These are phyloP conservation scores for Nephrotoma guestfalica DNA, from an alignment of 2,888 invertebrate genomes.

Conservation along the genomic window DNA sequence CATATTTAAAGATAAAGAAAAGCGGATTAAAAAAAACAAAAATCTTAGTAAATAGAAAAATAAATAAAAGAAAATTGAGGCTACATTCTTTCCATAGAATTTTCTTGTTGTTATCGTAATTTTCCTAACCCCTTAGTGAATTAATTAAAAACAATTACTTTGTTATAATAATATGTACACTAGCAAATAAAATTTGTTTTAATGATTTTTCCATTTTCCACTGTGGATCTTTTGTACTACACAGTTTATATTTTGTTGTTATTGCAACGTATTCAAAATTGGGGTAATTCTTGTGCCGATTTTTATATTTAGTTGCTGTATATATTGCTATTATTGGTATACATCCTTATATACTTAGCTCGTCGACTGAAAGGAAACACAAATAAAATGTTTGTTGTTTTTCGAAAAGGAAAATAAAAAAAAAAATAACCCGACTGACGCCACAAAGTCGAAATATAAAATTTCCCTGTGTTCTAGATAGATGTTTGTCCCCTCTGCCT, in stretches of 20 bases:
- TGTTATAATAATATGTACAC: background rate
- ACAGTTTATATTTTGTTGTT: background rate
- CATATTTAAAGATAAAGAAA: background rate
- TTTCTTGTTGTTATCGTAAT: background rate
- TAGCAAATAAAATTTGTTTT: background rate
- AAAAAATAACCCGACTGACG: background rate
- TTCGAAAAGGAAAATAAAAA: background rate
- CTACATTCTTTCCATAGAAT: background rate
- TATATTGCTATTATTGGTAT: no score
- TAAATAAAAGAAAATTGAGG: background rate
- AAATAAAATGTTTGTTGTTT: background rate
- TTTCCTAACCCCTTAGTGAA: background rate
- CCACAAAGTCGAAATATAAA: background rate
- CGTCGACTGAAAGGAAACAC: background rate
- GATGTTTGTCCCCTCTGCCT: background rate
- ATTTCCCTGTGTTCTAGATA: background rate
- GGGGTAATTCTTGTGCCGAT: background rate
- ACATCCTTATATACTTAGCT: background rate
- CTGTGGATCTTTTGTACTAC: background rate
- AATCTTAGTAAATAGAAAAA: background rate
- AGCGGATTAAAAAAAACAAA: background rate
- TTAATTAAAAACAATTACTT: background rate
- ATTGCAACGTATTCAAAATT: background rate
- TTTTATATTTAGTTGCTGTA: background rate
- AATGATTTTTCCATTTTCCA: background rate